Evolutionary conservation across 2,888 invertebrate genomes (phyloP), one percentile per base, ranked within the genome.

Genomic region (Agrotis ipsilon): DNA sequence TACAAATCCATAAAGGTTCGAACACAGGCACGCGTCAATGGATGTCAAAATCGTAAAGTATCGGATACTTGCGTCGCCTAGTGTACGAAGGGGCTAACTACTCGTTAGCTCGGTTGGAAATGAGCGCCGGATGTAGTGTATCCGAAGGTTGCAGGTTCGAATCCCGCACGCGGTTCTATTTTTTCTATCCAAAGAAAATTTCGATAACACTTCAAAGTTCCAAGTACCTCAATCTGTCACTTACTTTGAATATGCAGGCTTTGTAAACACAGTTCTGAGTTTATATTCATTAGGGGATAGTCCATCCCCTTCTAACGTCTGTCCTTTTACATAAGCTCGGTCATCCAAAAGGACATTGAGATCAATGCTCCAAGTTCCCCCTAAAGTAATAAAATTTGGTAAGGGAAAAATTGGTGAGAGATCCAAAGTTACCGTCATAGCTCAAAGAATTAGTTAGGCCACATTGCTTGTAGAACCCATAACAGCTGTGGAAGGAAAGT

Each of bases 371-470:
- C n/a, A 76, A 85, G 51, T 83, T 80, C 62, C 64, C 64, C 46
- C 43, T 69, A 75, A n/a, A 83, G 60, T 69, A 64, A 81, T 75
- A 83, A 83, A 83, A 85, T 70, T 62, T 18, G 68, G 59, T 19
- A 70, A 71, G 55, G 71, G 57, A 68, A 71, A 85, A 77, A 71
- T 72, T 68, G 58, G 59, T 48, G 43, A 71, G 72, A 68, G 75
- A 80, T 70, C 65, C 43, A 51, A 85, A 83, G 69, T 83, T 85
- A 54, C 52, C 63, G 66, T 58, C 68, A 70, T 83, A 80, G 55
- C 78, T 83, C 84, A 85, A 63, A 72, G 72, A 85, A 83, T 83
- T 83, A 85, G 86, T 83, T 67, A 70, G 63, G 76, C 72, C 70
- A 77, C 75, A 77, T 83, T 83, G 71, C 70, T 71, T 71, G 59